A percentile compares a stretch with the other conserved stretches of the same genome.
phyloP scores from a whole-genome alignment of 1,140 invertebrate genomes.

The Muscidifurax raptorellus region DNA sequence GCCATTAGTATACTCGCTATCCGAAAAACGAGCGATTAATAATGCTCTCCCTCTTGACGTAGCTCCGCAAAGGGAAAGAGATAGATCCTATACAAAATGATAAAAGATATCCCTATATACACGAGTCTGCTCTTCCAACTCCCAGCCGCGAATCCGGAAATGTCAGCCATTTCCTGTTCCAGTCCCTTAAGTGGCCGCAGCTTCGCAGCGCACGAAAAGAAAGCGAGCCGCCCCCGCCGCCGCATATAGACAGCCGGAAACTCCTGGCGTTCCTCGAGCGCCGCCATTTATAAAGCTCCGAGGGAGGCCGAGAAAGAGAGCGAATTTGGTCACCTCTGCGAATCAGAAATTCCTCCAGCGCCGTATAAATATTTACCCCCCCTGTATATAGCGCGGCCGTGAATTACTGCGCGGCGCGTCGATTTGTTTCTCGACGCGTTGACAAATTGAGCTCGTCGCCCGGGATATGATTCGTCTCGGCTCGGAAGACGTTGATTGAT shows the following conservation, averaged over 20 bases:
- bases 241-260: background rate
- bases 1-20: background rate
- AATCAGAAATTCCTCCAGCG: background rate
- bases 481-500: slow-evolving; percentile 13
- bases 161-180: background rate
- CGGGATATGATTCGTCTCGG: slow-evolving; percentile 23
- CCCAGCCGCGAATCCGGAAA: background rate
- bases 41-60: background rate
- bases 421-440: background rate
- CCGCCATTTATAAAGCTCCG: background rate
- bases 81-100: background rate
- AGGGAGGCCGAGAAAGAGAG: background rate
- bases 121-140: background rate
- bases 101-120: background rate
- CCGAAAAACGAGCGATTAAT: background rate
- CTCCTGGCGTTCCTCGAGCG: background rate
- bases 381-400: background rate
- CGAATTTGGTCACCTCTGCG: background rate
- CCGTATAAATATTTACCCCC: slow-evolving; percentile 22
- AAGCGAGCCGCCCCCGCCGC: background rate
- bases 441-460: background rate
- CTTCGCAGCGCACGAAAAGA: background rate
- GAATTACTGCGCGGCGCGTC: background rate
- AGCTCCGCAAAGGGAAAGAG: background rate
- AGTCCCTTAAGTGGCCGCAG: background rate